phyloP scores from a whole-genome alignment of 2,888 invertebrate species.

The Elegia similella region DNA sequence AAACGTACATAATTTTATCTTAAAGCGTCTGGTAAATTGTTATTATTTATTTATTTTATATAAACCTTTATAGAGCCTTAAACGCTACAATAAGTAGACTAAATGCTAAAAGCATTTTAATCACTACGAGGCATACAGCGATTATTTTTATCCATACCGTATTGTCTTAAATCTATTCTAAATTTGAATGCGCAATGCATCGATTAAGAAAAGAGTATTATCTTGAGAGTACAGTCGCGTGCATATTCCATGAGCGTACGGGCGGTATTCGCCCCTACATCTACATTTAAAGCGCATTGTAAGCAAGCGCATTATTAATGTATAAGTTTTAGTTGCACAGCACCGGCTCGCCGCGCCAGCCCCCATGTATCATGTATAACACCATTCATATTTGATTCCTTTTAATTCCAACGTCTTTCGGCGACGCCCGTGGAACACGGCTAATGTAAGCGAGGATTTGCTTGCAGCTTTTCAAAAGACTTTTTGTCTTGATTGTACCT shows the following conservation, averaged over 20 bases:
- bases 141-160: too few species aligned
- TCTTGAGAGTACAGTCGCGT: constrained; percentile 67
- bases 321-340: constrained; percentile 78
- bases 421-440: constrained; percentile 30
- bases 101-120: too few species aligned
- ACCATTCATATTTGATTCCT: constrained; percentile 78
- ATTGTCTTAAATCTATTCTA: too few species aligned
- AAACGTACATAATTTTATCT: too few species aligned
- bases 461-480: constrained; percentile 5
- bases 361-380: constrained; percentile 74
- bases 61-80: too few species aligned
- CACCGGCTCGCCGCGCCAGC: constrained; percentile 64
- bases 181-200: constrained; percentile 15
- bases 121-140: too few species aligned
- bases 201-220: constrained; percentile 50
- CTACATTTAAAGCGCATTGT: constrained; percentile 82
- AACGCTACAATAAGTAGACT: too few species aligned
- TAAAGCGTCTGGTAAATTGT: too few species aligned
- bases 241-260: constrained; percentile 66
- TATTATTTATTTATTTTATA: too few species aligned
- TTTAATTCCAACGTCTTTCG: constrained; percentile 77
- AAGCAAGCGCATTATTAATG: constrained; percentile 81
- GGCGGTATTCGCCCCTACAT: constrained; percentile 59
- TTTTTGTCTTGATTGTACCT: constrained; percentile 10
- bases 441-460: constrained; percentile 13